A percentile compares a stretch with the other conserved stretches of the same genome.
phyloP scores from a whole-genome alignment of 2,797 vertebrate genomes.

The Rhyacichthys aspro region DNA sequence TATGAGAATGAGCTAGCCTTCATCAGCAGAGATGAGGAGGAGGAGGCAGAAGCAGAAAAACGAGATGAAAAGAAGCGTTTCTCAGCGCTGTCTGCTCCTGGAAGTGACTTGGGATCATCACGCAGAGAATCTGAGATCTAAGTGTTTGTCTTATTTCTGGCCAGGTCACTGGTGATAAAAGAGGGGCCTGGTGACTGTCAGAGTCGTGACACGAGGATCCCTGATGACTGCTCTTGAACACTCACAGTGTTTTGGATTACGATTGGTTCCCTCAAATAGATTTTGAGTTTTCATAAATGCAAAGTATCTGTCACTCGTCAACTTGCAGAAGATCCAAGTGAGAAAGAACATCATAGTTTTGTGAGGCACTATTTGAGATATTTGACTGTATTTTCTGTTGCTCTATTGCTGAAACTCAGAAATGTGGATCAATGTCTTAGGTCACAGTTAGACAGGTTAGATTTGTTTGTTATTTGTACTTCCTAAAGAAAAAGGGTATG shows the following conservation, averaged over 20 bases:
- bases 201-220: slow-evolving; percentile 53
- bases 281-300: slow-evolving; percentile 38
- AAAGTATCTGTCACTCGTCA: slow-evolving; percentile 33
- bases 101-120: slow-evolving; percentile 83
- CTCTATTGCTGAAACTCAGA: neutral
- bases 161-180: slow-evolving; percentile 72
- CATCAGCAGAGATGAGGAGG: slow-evolving; percentile 88
- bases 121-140: slow-evolving; percentile 92
- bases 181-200: slow-evolving; percentile 55
- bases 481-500: neutral
- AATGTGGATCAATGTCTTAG: neutral
- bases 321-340: slow-evolving; percentile 20
- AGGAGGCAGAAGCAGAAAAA: slow-evolving; percentile 70
- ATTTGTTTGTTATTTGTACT: neutral
- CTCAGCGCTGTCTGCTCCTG: slow-evolving; percentile 77
- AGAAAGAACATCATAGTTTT: slow-evolving; percentile 56
- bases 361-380: slow-evolving; percentile 31
- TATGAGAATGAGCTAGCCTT: slow-evolving; percentile 96
- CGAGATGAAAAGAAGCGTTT: slow-evolving; percentile 73
- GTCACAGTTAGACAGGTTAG: neutral
- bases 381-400: slow-evolving; percentile 14
- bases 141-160: slow-evolving; percentile 56
- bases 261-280: slow-evolving; percentile 32
- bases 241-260: slow-evolving; percentile 5
- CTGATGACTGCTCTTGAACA: slow-evolving; percentile 27